Evolutionary conservation across 2,113 vertebrate genomes (phyloP).

Genomic region (Alethe diademata): DNA sequence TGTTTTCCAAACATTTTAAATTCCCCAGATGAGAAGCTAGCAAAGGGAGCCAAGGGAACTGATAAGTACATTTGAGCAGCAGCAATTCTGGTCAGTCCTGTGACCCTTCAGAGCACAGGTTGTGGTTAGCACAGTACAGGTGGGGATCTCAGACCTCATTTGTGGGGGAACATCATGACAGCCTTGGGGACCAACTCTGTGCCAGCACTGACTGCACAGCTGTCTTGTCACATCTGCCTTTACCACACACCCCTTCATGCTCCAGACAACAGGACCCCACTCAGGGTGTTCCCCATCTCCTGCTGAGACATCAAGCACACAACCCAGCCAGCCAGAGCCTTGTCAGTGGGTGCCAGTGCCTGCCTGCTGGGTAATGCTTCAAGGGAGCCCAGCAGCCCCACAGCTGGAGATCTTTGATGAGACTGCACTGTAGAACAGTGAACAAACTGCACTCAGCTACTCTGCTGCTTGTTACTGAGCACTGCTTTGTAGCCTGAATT

Average conservation of each 20-base stretch:
- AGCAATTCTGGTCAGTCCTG: background rate
- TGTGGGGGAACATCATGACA: background rate
- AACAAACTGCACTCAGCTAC: background rate
- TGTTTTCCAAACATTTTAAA: background rate
- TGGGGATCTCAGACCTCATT: background rate
- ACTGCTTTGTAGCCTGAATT: background rate
- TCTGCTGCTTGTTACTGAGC: background rate
- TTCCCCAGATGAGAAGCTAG: background rate
- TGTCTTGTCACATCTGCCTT: background rate
- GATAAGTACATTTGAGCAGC: background rate
- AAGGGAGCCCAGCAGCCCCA: background rate
- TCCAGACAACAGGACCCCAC: background rate
- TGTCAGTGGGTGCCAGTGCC: background rate
- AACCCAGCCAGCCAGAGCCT: background rate
- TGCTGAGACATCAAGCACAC: background rate
- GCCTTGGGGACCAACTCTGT: background rate
- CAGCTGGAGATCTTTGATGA: background rate
- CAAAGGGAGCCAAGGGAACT: background rate
- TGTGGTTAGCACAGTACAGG: background rate
- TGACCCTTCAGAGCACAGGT: background rate
- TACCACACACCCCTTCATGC: no score
- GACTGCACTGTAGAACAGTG: background rate
- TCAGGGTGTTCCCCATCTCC: background rate
- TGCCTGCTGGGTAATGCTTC: background rate
- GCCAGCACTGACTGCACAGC: background rate